Evolutionary conservation across 2,888 invertebrate species (phyloP).

Genomic region (Melolontha melolontha): DNA sequence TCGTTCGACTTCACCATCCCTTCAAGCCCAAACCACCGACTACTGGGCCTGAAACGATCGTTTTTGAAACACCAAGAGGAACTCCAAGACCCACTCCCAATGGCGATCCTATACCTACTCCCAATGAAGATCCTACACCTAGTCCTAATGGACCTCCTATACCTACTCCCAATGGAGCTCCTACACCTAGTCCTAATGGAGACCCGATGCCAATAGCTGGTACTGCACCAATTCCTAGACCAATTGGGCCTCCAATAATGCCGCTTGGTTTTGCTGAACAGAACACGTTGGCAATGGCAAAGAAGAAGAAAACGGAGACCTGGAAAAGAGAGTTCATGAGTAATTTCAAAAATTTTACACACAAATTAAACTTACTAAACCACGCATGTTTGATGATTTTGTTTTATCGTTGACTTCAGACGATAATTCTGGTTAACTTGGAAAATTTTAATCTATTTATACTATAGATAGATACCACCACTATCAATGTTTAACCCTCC

Average conservation of each 20-base stretch:
- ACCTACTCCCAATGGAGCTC: background rate
- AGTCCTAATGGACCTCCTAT: background rate
- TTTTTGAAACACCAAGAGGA: conserved; percentile 12
- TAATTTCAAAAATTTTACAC: background rate
- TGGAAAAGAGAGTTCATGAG: background rate
- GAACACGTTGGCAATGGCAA: background rate
- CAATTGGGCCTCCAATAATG: conserved; percentile 10
- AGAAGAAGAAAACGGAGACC: conserved; percentile 7
- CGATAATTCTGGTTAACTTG: too few relatives aligned
- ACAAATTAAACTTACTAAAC: conserved; percentile 1
- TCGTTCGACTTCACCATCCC: background rate
- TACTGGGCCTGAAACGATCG: conserved; percentile 1
- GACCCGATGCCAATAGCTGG: background rate
- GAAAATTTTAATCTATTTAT: too few relatives aligned
- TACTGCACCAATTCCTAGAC: conserved; percentile 1
- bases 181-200: background rate
- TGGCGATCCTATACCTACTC: background rate
- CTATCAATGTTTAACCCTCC: too few relatives aligned
- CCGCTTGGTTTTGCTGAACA: background rate
- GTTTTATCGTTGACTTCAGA: background rate
- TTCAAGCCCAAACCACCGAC: conserved; percentile 7
- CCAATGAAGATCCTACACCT: background rate
- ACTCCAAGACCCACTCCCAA: conserved; percentile 8
- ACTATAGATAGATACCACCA: too few relatives aligned
- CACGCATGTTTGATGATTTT: background rate